Evolutionary conservation across 2,797 vertebrate genomes (phyloP), one percentile per base, ranked within the genome.

Genomic region (Manis javanica): DNA sequence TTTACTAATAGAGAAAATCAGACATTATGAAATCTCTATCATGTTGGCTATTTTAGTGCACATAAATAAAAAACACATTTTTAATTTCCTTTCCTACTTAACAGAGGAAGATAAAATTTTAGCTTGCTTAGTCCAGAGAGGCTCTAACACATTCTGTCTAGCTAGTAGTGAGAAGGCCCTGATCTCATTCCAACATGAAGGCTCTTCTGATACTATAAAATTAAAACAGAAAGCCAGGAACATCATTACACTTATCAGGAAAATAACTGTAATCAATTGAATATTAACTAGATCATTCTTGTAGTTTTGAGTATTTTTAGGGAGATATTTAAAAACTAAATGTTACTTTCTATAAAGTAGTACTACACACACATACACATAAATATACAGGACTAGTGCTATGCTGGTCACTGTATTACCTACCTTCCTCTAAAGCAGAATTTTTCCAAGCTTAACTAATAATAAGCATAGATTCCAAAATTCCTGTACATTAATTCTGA

Each of bases 381-480:
- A 53, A 0, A 51, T 23, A 71, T 19, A 39, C 19, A 8, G 3
- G 53, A n/a, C 5, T 63, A 75, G 12, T 34, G 23, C 18, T 66
- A 23, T 89, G 26, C 4, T 91, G 29, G 0, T n/a, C 61, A 19
- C 31, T 71, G 0, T 37, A 6, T 69, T 69, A 34, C 71, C 66
- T 92, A 34, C 71, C 66, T 92, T 83, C 6, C 39, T 91, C 9
- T 94, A 92, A 97, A 97, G 64, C 18, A 75, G 6, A 23, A 53
- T 31, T 87, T 46, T 96, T 90, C 2, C 2, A 92, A 85, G 82
- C 7, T 59, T 78, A 92, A 64, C 21, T 78, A 74, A 86, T 55
- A 91, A 63, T 64, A 34, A 91, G 86, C 42, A 75, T 9, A 71
- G 74, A 90, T 93, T 37, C 31, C 26, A 13, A 92, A 37, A 42